phyloP scores from a whole-genome alignment of 1,140 invertebrate genomes.

The Temnothorax nylanderi region DNA sequence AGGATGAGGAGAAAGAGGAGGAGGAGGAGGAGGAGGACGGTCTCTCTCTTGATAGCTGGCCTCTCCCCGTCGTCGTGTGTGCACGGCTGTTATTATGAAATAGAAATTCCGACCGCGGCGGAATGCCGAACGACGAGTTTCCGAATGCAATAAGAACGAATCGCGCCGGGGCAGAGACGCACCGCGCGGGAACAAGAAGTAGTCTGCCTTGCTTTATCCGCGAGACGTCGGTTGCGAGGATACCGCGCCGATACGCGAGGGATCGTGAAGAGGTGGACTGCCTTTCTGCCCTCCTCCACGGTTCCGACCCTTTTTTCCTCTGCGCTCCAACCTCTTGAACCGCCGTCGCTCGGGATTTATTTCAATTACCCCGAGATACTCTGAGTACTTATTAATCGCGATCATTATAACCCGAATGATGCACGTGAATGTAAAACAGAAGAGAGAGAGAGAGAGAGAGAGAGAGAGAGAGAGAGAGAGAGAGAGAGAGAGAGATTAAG shows the following conservation, averaged over 20 bases:
- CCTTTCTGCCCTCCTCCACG: neutral
- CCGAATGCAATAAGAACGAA: constrained; percentile 70
- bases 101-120: constrained; percentile 69
- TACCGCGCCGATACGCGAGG: constrained; percentile 14
- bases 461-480: too few relatives aligned
- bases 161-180: constrained; percentile 54
- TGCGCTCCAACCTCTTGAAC: neutral
- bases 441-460: neutral
- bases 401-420: neutral
- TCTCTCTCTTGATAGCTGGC: constrained; percentile 66
- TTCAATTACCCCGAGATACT: constrained; percentile 3
- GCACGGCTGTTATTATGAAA: constrained; percentile 70
- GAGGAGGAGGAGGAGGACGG: neutral
- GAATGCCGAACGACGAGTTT: constrained; percentile 69
- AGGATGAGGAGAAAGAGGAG: neutral
- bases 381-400: constrained; percentile 2
- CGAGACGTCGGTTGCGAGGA: neutral
- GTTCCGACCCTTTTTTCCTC: neutral
- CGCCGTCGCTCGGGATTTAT: constrained; percentile 7
- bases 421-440: neutral
- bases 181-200: constrained; percentile 52
- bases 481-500: too few relatives aligned
- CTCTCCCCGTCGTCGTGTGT: neutral
- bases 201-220: constrained; percentile 56
- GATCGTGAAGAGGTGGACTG: neutral